phyloP scores from a whole-genome alignment of 2,797 vertebrate genomes.

The Florisuga fusca region DNA sequence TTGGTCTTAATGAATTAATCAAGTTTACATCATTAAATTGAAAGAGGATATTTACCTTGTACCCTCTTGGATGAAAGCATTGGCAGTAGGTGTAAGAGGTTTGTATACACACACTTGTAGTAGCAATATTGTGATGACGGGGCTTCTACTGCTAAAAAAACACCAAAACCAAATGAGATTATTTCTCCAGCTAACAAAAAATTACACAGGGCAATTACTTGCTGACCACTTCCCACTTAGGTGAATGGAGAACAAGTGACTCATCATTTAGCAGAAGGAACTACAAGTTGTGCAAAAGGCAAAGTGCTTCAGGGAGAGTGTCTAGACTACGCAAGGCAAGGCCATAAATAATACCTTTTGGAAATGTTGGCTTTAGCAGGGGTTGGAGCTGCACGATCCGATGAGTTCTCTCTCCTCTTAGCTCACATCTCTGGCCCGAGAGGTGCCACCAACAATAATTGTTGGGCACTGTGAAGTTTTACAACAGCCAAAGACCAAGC shows the following conservation, averaged over 20 bases:
- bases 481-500: background rate
- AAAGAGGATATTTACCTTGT: background rate
- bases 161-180: background rate
- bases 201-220: background rate
- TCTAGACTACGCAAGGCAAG: conserved; percentile 49
- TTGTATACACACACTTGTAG: background rate
- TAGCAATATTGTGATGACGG: background rate
- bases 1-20: background rate
- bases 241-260: conserved; percentile 18
- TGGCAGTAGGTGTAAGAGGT: background rate
- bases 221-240: background rate
- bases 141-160: background rate
- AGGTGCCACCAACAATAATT: background rate
- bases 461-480: background rate
- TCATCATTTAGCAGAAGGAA: conserved; percentile 50
- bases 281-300: conserved; percentile 50
- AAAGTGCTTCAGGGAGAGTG: conserved; percentile 36
- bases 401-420: background rate
- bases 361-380: background rate
- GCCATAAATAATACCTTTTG: conserved; percentile 53
- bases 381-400: background rate
- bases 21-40: background rate
- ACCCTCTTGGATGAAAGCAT: background rate
- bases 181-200: conserved; percentile 29
- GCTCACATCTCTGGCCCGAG: background rate